Evolutionary conservation across 2,888 invertebrate species (phyloP).

Genomic region (Emmelina monodactyla): DNA sequence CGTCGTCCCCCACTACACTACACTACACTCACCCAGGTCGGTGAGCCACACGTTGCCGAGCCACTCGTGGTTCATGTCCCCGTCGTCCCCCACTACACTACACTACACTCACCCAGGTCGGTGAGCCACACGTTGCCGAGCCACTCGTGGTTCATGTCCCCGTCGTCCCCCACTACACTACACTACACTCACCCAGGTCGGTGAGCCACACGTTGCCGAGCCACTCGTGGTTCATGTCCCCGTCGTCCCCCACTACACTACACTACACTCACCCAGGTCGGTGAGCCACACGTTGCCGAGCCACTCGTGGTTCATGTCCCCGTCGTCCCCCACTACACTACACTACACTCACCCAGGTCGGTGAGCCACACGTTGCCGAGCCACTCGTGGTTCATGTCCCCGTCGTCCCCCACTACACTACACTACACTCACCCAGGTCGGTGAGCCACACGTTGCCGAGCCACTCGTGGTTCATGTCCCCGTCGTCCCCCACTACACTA

Average conservation of each 20-base stretch:
- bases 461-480: slow-evolving; percentile 99
- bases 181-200: slow-evolving; percentile 83
- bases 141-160: slow-evolving; percentile 99
- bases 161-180: no score
- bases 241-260: no score
- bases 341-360: slow-evolving; percentile 83
- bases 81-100: no score
- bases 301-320: slow-evolving; percentile 99
- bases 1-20: no score
- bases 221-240: slow-evolving; percentile 99
- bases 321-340: no score
- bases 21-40: slow-evolving; percentile 83
- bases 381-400: slow-evolving; percentile 99
- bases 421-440: slow-evolving; percentile 83
- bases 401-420: no score
- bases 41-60: slow-evolving; percentile 99
- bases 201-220: slow-evolving; percentile 99
- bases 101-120: slow-evolving; percentile 83
- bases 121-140: slow-evolving; percentile 99
- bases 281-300: slow-evolving; percentile 99
- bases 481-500: no score
- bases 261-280: slow-evolving; percentile 83
- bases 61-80: slow-evolving; percentile 99
- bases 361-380: slow-evolving; percentile 99
- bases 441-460: slow-evolving; percentile 99